Evolutionary conservation across 2,797 vertebrate genomes (phyloP).

Genomic region (Oreonectes daqikongensis): DNA sequence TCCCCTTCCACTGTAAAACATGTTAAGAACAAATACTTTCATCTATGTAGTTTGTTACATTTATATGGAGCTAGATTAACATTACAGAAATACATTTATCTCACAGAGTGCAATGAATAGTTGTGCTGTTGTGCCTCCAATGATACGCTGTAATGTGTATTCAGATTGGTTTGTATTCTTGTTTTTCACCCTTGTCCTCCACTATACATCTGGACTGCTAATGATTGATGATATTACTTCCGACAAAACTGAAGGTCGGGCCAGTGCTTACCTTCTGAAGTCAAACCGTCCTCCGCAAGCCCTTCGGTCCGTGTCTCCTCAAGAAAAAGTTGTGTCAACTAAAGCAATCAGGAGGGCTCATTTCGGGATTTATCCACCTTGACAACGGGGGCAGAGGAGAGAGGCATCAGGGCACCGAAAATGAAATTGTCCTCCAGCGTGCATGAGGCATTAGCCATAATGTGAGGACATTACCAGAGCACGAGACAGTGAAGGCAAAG

Average conservation of each 20-base stretch:
- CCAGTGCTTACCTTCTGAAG: neutral
- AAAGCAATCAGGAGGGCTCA: slow-evolving; percentile 34
- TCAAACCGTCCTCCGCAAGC: slow-evolving; percentile 1
- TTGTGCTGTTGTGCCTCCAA: neutral
- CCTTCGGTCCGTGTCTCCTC: slow-evolving; percentile 15
- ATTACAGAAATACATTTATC: neutral
- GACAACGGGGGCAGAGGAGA: slow-evolving; percentile 13
- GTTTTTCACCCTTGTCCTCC: slow-evolving; percentile 8
- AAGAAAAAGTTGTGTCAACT: slow-evolving; percentile 33
- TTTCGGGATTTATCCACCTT: slow-evolving; percentile 43
- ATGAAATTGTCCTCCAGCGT: slow-evolving; percentile 45
- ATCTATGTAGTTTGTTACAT: too few species aligned
- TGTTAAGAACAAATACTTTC: too few species aligned
- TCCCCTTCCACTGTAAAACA: too few species aligned
- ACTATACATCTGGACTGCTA: slow-evolving; percentile 8
- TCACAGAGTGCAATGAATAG: neutral
- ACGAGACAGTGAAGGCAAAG: neutral
- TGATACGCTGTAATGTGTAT: neutral
- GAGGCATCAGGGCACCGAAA: slow-evolving; percentile 48
- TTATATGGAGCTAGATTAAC: neutral
- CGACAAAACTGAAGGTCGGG: slow-evolving; percentile 17
- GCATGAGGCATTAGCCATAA: slow-evolving; percentile 29
- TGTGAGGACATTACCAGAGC: slow-evolving; percentile 21
- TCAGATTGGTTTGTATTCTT: neutral
- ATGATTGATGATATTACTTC: slow-evolving; percentile 31